phyloP scores from a whole-genome alignment of 2,888 invertebrate species.

The Phania funesta region DNA sequence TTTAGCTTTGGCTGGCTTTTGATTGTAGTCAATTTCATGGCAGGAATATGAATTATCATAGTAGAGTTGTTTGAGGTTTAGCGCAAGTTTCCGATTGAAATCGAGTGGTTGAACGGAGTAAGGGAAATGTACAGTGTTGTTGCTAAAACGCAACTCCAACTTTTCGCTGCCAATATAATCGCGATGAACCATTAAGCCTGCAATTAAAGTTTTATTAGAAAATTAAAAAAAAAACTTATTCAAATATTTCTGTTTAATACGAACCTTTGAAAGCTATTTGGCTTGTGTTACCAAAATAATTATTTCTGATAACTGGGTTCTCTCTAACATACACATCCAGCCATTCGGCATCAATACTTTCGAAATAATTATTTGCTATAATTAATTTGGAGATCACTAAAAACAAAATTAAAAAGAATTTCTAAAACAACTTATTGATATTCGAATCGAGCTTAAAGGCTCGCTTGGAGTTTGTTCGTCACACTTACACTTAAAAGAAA shows the following conservation, averaged over 20 bases:
- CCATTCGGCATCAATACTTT: slow-evolving; percentile 78
- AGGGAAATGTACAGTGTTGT: slow-evolving; percentile 75
- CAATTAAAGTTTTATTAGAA: not conserved
- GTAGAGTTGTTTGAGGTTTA: slow-evolving; percentile 75
- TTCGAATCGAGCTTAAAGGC: too few relatives aligned
- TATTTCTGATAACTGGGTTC: slow-evolving; percentile 75
- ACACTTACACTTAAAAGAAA: slow-evolving; percentile 81
- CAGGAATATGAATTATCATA: slow-evolving; percentile 76
- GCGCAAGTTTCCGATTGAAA: slow-evolving; percentile 75
- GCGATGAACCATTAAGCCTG: slow-evolving; percentile 75
- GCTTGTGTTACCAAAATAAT: slow-evolving; percentile 76
- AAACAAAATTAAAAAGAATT: slow-evolving; percentile 6
- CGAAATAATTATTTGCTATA: slow-evolving; percentile 76
- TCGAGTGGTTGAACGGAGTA: slow-evolving; percentile 70
- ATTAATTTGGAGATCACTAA: slow-evolving; percentile 76
- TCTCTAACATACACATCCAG: slow-evolving; percentile 76
- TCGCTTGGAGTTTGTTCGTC: too few relatives aligned
- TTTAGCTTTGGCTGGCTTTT: slow-evolving; percentile 73
- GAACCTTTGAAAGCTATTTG: slow-evolving; percentile 77
- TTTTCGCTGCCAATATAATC: slow-evolving; percentile 76
- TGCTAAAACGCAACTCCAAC: slow-evolving; percentile 77
- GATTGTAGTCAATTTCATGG: slow-evolving; percentile 72
- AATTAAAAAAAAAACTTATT: not conserved
- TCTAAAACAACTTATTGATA: not conserved
- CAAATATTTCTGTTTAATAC: not conserved